A percentile compares a stretch with the other conserved stretches of the same genome.
Conservation (phyloP, 2,797 vertebrate genomes). For the Dermochelys coriacea region DNA sequence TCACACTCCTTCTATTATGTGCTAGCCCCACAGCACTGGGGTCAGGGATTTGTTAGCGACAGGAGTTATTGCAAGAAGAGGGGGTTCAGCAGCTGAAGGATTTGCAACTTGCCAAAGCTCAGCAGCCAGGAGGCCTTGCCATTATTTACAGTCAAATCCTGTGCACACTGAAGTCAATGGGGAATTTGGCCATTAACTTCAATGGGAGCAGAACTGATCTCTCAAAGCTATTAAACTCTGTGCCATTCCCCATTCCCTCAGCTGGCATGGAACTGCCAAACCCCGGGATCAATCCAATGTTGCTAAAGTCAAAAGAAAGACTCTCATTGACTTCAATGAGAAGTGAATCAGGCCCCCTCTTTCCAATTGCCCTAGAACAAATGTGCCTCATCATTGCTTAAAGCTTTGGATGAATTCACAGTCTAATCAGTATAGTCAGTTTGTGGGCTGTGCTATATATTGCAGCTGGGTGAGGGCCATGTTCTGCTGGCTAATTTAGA, state of each 20-base stretch:
- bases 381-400: not conserved
- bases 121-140: rapidly evolving
- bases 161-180: not conserved
- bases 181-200: not conserved
- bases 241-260: rapidly evolving
- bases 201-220: not conserved
- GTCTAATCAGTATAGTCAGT: not conserved
- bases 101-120: not conserved
- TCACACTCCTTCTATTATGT: not conserved
- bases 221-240: not conserved
- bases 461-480: not conserved
- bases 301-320: not conserved
- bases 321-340: not conserved
- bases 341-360: not conserved
- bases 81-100: not conserved
- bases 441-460: not conserved
- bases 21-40: rapidly evolving
- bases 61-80: not conserved
- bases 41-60: not conserved
- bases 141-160: not conserved
- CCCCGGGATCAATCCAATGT: not conserved
- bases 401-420: not conserved
- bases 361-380: not conserved
- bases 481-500: not conserved
- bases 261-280: not conserved